These are phyloP conservation scores for Apantesis nais DNA, from an alignment of 2,888 invertebrate genomes.

Conservation along the genomic window DNA sequence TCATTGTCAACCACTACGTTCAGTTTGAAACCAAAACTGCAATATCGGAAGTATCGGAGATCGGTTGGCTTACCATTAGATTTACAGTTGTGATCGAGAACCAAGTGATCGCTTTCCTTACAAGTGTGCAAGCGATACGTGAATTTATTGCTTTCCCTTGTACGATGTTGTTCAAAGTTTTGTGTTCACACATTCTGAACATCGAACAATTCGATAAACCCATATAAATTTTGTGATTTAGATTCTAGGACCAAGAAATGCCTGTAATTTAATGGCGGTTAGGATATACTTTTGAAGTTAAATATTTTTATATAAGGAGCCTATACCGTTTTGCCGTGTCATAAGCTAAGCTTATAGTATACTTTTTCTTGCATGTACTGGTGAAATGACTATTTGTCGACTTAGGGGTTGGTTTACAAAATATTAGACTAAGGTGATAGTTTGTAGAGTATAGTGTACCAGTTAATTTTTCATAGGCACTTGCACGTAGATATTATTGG, in stretches of 20 bases:
- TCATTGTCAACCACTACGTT: slow-evolving; percentile 45
- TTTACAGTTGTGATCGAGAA: slow-evolving; percentile 62
- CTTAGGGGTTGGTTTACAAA: background rate
- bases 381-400: background rate
- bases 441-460: no score
- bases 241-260: slow-evolving; percentile 15
- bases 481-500: no score
- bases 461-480: no score
- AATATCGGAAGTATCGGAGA: slow-evolving; percentile 61
- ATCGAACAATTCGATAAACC: slow-evolving; percentile 53
- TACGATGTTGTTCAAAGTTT: slow-evolving; percentile 67
- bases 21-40: slow-evolving; percentile 56
- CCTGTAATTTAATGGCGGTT: background rate
- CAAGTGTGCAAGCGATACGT: slow-evolving; percentile 67
- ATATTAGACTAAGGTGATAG: background rate
- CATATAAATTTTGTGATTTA: slow-evolving; percentile 63
- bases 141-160: slow-evolving; percentile 78
- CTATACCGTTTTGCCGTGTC: background rate
- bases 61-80: slow-evolving; percentile 63
- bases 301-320: background rate
- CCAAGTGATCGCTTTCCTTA: slow-evolving; percentile 47
- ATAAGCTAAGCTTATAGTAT: no score
- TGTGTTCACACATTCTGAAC: slow-evolving; percentile 63
- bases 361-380: no score
- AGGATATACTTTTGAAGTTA: background rate